These are phyloP conservation scores for Pyrgilauda ruficollis DNA, from an alignment of 2,113 vertebrate genomes.

Conservation along the genomic window DNA sequence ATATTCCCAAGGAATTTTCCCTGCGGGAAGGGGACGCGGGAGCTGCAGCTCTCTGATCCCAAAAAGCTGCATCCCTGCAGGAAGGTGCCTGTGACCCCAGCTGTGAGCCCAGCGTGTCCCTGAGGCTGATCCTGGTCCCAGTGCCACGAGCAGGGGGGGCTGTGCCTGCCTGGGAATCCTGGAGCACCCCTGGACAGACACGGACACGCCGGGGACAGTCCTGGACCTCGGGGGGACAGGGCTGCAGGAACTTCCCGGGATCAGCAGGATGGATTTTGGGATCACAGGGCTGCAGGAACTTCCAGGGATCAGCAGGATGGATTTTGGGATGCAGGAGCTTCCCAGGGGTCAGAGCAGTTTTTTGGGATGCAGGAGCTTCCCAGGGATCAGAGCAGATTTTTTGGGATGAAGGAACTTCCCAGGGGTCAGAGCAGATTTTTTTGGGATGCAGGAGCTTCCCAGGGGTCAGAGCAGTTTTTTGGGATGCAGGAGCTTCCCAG, in stretches of 20 bases:
- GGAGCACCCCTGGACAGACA: not conserved
- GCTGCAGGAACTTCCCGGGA: not conserved
- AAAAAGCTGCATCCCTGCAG: not conserved
- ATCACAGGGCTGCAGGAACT: too few relatives aligned
- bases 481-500: not conserved
- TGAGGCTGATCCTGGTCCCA: not conserved
- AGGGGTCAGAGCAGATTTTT: not conserved
- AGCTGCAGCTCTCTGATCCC: not conserved
- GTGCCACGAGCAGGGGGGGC: not conserved
- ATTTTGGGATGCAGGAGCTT: not conserved
- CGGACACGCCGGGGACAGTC: accelerated
- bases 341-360: not conserved
- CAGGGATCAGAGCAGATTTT: not conserved
- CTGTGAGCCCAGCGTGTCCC: not conserved
- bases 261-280: not conserved
- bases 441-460: not conserved
- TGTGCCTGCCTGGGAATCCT: not conserved
- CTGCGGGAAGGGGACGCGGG: accelerated
- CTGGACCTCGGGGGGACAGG: not conserved
- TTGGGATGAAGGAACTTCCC: not conserved
- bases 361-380: not conserved
- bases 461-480: not conserved
- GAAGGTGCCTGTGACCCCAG: not conserved
- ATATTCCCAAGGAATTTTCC: not conserved
- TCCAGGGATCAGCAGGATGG: not conserved